Base-by-base conservation (phyloP, 2,888 invertebrate species). In the Silvanus unidentatus region DNA sequence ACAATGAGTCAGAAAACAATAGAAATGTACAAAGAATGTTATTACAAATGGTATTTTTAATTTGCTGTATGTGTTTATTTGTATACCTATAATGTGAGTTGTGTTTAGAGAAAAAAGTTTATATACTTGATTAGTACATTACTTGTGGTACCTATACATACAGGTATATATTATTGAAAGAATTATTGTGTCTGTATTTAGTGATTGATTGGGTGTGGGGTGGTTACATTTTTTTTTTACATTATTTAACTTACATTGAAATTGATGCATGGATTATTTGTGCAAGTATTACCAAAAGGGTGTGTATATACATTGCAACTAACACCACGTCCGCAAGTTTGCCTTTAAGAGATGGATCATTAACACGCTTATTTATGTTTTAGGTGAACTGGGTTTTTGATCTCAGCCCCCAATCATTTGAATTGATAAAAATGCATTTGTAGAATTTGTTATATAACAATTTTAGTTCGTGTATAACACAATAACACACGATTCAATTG, bases 211-310 rank as follows among this genome's bases (percentile, higher is more conserved):
- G 22, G 22, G 22, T 22, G 22, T 22, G 22, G 22, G 22, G 22
- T 22, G 22, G 8, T 22, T 3, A n/a, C n/a, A n/a, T n/a, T n/a
- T n/a, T n/a, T 8, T n/a, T n/a, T n/a, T n/a, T n/a, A n/a, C n/a
- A 37, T 16, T 11, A 9, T 43, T 29, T 30, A 49, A 77, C 77
- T 77, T 67, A 78, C 78, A 74, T 68, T 64, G 73, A 65, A 52
- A 74, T 68, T 64, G 73, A 65, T 52, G 73, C 65, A 54, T 74
- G 72, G 54, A 71, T 65, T 49, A 74, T 61, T 60, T 70, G 62
- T 42, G 74, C 60, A 47, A 75, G 57, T 54, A 60, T 51, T 50
- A 55, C 58, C 45, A 59, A 52, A 52, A 58, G 56, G 55, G 60
- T 58, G 60, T 58, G 56, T 53, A 50, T 55, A 53, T 55, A 53